Percentiles rank a stretch among this genome's conserved stretches.
These are phyloP conservation scores for Tamias sibiricus DNA, from an alignment of 2,113 vertebrate species.

Conservation along the genomic window DNA sequence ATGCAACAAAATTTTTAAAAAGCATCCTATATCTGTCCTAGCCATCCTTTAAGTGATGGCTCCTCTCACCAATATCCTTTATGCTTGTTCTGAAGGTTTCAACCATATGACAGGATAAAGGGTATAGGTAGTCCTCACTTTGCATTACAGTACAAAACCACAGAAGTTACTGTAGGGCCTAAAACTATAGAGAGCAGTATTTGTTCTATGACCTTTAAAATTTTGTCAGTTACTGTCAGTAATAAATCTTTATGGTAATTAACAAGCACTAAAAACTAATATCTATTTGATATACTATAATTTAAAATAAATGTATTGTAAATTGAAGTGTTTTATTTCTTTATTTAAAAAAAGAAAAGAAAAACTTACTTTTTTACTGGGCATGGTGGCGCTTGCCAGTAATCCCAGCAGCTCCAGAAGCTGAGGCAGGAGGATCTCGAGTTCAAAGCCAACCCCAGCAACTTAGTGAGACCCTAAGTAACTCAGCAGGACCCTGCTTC, in stretches of 20 bases:
- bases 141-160: neutral
- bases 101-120: neutral
- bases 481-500: too few relatives aligned
- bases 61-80: neutral
- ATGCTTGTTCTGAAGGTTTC: neutral
- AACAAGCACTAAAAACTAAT: neutral
- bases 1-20: neutral
- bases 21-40: neutral
- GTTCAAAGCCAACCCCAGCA: too few relatives aligned
- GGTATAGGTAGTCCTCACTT: neutral
- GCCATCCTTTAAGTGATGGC: neutral
- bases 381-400: too few relatives aligned
- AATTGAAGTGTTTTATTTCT: constrained; percentile 14
- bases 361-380: neutral
- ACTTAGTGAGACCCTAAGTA: too few relatives aligned
- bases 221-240: neutral
- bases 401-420: too few relatives aligned
- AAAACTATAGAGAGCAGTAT: neutral
- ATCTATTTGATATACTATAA: neutral
- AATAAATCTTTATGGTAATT: neutral
- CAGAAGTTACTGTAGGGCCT: neutral
- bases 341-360: neutral
- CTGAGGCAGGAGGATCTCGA: too few relatives aligned
- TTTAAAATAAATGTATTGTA: neutral
- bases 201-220: neutral